These are phyloP conservation scores for Drosophila sulfurigaster DNA, from an alignment of 1,140 invertebrate species.

Conservation along the genomic window DNA sequence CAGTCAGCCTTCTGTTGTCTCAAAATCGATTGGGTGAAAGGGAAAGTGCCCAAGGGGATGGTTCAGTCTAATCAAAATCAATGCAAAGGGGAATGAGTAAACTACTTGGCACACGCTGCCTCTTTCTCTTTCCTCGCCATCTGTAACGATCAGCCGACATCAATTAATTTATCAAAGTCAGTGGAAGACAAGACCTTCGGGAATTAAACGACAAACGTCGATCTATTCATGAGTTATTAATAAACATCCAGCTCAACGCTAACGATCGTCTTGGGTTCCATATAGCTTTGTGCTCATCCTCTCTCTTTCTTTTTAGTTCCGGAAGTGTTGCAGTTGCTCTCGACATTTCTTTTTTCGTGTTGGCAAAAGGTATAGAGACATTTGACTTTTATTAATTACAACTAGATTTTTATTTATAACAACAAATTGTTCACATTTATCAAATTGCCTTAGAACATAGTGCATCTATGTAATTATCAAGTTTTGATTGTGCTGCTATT, in stretches of 20 bases:
- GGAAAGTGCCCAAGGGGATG: constrained; percentile 67
- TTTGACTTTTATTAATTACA: constrained; percentile 80
- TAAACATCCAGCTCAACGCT: constrained; percentile 49
- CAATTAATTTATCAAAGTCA: constrained; percentile 82
- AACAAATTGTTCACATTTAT: constrained; percentile 80
- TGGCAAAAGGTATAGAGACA: constrained; percentile 32
- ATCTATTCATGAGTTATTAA: constrained; percentile 73
- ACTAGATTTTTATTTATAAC: constrained; percentile 81
- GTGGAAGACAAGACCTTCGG: constrained; percentile 69
- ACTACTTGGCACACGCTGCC: constrained; percentile 41
- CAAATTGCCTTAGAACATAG: constrained; percentile 67
- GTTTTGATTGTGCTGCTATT: constrained; percentile 29
- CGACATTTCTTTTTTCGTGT: constrained; percentile 57
- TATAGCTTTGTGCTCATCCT: not conserved
- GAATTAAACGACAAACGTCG: constrained; percentile 72
- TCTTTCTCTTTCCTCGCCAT: constrained; percentile 1
- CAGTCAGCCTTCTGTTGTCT: constrained; percentile 21
- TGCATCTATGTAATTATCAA: constrained; percentile 35
- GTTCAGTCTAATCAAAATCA: constrained; percentile 74
- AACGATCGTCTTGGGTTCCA: constrained; percentile 50
- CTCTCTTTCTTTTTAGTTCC: constrained; percentile 1
- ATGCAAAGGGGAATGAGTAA: constrained; percentile 39
- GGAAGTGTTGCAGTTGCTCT: constrained; percentile 61
- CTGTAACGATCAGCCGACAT: constrained; percentile 54
- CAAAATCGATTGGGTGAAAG: constrained; percentile 59